phyloP scores from a whole-genome alignment of 2,797 vertebrate species.

The Melanotaenia trifasciata region DNA sequence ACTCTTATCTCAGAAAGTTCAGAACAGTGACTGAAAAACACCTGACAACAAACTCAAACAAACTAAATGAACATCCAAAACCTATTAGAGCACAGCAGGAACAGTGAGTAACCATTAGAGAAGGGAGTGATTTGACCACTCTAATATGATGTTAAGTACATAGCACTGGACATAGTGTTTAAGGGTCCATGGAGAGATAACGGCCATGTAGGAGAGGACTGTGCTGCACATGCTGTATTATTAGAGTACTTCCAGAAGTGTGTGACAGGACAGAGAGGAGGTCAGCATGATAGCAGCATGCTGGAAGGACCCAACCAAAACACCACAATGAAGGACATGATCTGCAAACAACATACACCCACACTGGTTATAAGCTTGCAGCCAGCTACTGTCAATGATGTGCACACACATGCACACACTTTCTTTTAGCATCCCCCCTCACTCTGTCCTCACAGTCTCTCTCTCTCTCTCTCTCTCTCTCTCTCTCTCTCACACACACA shows the following conservation, averaged over 20 bases:
- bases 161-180: slow-evolving; percentile 22
- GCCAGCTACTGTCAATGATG: slow-evolving; percentile 62
- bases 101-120: slow-evolving; percentile 19
- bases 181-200: slow-evolving; percentile 11
- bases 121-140: slow-evolving; percentile 16
- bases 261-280: slow-evolving; percentile 69
- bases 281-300: slow-evolving; percentile 79
- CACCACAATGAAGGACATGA: slow-evolving; percentile 70
- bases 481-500: slow-evolving; percentile 39
- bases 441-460: slow-evolving; percentile 27
- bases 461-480: too few relatives aligned
- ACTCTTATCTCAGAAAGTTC: slow-evolving; percentile 64
- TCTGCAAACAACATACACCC: slow-evolving; percentile 75
- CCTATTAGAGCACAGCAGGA: slow-evolving; percentile 18
- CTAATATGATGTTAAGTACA: slow-evolving; percentile 17
- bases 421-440: slow-evolving; percentile 43
- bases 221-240: slow-evolving; percentile 40
- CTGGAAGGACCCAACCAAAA: slow-evolving; percentile 76
- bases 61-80: slow-evolving; percentile 20
- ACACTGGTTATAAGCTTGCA: slow-evolving; percentile 64
- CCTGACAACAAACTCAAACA: slow-evolving; percentile 43
- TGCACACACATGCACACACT: slow-evolving; percentile 37
- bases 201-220: slow-evolving; percentile 26
- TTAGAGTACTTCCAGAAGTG: slow-evolving; percentile 69
- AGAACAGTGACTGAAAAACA: slow-evolving; percentile 53